These are phyloP conservation scores for Pelochelys cantorii DNA, from an alignment of 2,797 vertebrate genomes.

Conservation along the genomic window DNA sequence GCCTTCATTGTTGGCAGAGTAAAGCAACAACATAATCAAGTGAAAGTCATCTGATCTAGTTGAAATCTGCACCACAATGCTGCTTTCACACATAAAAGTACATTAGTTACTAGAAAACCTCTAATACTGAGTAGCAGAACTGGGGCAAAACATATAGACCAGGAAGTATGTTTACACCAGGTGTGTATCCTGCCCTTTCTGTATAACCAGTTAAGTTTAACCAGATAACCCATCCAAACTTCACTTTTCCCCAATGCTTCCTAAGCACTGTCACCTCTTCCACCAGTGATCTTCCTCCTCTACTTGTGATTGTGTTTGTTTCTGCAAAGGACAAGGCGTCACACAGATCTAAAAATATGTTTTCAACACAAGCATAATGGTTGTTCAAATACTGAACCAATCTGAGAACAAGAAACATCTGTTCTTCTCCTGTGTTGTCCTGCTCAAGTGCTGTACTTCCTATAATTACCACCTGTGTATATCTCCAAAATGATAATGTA, in stretches of 20 bases:
- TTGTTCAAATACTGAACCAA: background rate
- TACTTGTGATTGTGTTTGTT: background rate
- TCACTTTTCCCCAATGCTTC: background rate
- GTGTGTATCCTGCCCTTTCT: background rate
- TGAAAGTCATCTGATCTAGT: slow-evolving; percentile 57
- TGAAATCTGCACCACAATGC: slow-evolving; percentile 62
- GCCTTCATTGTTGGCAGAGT: slow-evolving; percentile 44
- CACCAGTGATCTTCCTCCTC: background rate
- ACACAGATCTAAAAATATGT: background rate
- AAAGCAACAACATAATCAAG: slow-evolving; percentile 55
- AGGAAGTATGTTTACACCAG: background rate
- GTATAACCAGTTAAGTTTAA: background rate
- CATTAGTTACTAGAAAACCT: slow-evolving; percentile 33
- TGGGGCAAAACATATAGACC: background rate
- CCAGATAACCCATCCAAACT: background rate
- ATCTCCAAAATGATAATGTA: background rate
- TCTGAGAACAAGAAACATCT: background rate
- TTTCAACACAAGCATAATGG: background rate
- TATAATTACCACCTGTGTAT: background rate
- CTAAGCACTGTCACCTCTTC: background rate
- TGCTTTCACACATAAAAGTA: slow-evolving; percentile 59
- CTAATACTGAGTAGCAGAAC: background rate
- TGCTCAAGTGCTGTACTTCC: background rate
- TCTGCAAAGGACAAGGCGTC: background rate
- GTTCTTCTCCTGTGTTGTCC: background rate